Conservation (phyloP, 1,140 invertebrate genomes). For the Eriosoma lanigerum region DNA sequence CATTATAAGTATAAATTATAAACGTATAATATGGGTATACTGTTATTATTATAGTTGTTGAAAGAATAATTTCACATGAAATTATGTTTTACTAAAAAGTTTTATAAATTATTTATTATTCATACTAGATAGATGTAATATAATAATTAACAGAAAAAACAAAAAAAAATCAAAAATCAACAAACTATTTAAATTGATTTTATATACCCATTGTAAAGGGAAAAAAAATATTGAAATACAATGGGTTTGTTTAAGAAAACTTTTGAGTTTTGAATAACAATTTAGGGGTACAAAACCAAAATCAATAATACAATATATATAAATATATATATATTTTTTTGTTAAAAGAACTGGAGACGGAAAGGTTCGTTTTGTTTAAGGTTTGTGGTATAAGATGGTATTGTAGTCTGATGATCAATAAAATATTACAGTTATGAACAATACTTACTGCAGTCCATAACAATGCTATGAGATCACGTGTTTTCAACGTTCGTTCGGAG, state of each 20-base stretch:
- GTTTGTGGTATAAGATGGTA: conserved; percentile 3
- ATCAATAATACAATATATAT: conserved; percentile 15
- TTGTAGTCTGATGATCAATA: conserved; percentile 25
- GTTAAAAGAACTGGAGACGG: not conserved
- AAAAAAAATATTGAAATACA: not conserved
- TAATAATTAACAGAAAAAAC: too few relatives aligned
- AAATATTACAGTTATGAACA: conserved; percentile 28
- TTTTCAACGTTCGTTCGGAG: not conserved
- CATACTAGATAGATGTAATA: too few relatives aligned
- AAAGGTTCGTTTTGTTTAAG: conserved; percentile 18
- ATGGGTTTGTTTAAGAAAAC: conserved; percentile 16
- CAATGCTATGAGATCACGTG: conserved; percentile 34
- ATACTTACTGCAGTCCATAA: conserved; percentile 14
- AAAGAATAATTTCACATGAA: too few relatives aligned
- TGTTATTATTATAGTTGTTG: too few relatives aligned
- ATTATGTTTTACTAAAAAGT: too few relatives aligned
- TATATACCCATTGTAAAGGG: too few relatives aligned
- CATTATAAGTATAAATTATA: too few relatives aligned
- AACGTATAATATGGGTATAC: too few relatives aligned
- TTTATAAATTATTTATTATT: too few relatives aligned
- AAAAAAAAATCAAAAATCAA: too few relatives aligned
- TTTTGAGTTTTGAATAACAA: not conserved
- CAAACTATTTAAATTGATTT: too few relatives aligned
- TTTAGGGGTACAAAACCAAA: conserved; percentile 5
- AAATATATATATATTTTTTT: not conserved